phyloP scores from a whole-genome alignment of 2,797 vertebrate genomes.

The Oreonectes daqikongensis region DNA sequence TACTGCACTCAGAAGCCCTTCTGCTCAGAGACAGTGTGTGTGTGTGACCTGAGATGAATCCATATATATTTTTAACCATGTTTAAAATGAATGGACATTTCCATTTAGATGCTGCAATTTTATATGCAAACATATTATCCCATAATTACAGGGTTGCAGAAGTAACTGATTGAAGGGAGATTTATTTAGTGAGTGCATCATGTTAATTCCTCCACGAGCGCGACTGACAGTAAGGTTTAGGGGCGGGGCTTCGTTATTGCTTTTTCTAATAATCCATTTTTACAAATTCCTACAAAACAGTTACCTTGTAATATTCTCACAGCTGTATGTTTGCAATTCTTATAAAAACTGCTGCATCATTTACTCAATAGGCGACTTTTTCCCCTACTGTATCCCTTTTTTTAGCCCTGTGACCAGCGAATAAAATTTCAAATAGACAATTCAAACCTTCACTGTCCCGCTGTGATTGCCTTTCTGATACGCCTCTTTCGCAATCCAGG shows the following conservation, averaged over 20 bases:
- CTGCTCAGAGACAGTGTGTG: conserved; percentile 60
- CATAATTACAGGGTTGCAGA: conserved; percentile 38
- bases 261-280: too few species aligned
- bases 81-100: conserved; percentile 65
- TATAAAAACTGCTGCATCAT: conserved; percentile 28
- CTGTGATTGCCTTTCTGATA: conserved; percentile 48
- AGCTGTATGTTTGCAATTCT: background rate
- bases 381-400: conserved; percentile 4
- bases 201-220: too few species aligned
- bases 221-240: too few species aligned
- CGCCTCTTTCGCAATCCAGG: conserved; percentile 42
- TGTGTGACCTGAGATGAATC: conserved; percentile 69
- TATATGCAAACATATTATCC: conserved; percentile 50
- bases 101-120: conserved; percentile 65
- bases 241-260: too few species aligned
- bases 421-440: conserved; percentile 59
- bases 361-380: conserved; percentile 49
- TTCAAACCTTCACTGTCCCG: conserved; percentile 21
- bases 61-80: conserved; percentile 71
- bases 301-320: too few species aligned
- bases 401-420: conserved; percentile 27
- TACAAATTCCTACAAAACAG: too few species aligned
- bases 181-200: background rate
- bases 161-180: conserved; percentile 9
- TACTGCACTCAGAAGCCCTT: conserved; percentile 65